Evolutionary conservation across 92 coral and sea anemone species (phyloP).

Genomic region (Pocillopora meandrina): DNA sequence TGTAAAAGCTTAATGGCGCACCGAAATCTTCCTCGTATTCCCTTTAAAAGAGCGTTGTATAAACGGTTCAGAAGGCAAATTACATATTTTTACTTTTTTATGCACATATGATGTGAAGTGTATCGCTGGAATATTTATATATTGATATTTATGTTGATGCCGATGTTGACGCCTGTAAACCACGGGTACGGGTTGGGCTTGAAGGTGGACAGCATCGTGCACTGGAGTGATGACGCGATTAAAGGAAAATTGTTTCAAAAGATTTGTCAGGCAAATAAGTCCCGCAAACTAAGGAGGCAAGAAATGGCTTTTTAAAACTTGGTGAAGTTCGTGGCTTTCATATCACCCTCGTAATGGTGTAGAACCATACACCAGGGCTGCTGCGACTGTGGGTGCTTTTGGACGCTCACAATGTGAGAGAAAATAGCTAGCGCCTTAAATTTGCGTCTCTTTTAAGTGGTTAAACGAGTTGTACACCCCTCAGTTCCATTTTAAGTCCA

Average conservation of each 20-base stretch:
- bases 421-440: too few relatives aligned
- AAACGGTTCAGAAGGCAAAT: neutral
- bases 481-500: too few relatives aligned
- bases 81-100: neutral
- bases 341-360: neutral
- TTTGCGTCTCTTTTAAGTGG: too few relatives aligned
- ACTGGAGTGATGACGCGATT: neutral
- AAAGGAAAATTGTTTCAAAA: neutral
- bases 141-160: neutral
- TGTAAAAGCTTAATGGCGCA: neutral
- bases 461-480: too few relatives aligned
- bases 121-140: neutral
- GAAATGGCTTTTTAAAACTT: too few relatives aligned
- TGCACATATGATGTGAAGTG: slow-evolving; percentile 1
- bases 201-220: slow-evolving; percentile 5
- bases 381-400: too few relatives aligned
- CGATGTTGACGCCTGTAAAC: neutral
- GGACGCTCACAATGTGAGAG: too few relatives aligned
- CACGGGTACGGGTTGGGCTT: neutral
- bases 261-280: neutral
- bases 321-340: neutral
- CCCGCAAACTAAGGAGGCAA: neutral
- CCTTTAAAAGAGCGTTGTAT: neutral
- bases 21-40: neutral
- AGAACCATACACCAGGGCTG: too few relatives aligned